Base-by-base conservation (phyloP, 1,140 invertebrate genomes). In the Monomorium pharaonis region DNA sequence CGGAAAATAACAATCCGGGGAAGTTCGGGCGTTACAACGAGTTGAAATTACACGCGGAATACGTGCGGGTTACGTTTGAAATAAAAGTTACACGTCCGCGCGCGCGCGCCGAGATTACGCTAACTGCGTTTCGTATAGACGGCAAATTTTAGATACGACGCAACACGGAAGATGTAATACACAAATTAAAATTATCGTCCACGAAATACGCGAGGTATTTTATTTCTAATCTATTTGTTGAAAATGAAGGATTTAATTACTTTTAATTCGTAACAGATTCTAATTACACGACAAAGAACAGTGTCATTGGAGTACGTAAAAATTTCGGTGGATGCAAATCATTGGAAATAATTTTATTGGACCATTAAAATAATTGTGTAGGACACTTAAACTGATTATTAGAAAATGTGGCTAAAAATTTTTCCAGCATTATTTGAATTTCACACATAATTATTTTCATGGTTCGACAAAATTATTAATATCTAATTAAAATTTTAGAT, bases 11-110 rank as follows among this genome's bases (percentile, higher is more conserved):
- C 49, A 56, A 81, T 72, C 2, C 78, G 67, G 18, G n/a, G 67
- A 74, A 74, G 67, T 74, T 72, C 24, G 14, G 18, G 16, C 27
- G 63, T 44, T 51, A 16, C 65, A 21, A 33, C 51, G 51, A n/a
- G n/a, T 44, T n/a, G 78, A 74, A 83, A 83, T 83, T 74, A 83
- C 67, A 47, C 51, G 67, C 67, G 78, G 51, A 24, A 44, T 83
- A 58, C 78, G 78, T 51, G 67, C 63, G 56, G 44, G 49, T 56
- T 72, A 27, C 24, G 16, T 83, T 30, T 21, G 67, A 47, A 72
- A 83, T 83, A 47, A 83, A 74, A 83, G 78, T 58, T 74, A 58
- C 58, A 62, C 75, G 42, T 33, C 27, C 51, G 51, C 51, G 51
- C 67, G n/a, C n/a, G n/a, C n/a, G n/a, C n/a, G n/a, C n/a, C n/a